Evolutionary conservation across 2,888 invertebrate species (phyloP).

Genomic region (Adelphocoris suturalis): DNA sequence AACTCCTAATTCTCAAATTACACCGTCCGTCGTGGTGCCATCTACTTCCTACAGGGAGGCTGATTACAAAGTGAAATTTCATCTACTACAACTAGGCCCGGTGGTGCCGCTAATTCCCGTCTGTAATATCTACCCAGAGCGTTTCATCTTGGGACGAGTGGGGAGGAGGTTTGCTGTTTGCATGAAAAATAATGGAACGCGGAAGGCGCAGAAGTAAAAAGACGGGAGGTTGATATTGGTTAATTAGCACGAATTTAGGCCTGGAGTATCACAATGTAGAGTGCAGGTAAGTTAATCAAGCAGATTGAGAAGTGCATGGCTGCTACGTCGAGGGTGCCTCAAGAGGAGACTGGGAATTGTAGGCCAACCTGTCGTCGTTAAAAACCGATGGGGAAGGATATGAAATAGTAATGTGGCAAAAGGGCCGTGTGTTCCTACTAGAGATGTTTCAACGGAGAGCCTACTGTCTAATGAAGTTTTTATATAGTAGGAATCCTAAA

Average conservation of each 20-base stretch:
- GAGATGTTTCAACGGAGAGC: neutral
- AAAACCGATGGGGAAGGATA: neutral
- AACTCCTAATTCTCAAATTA: neutral
- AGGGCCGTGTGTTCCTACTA: neutral
- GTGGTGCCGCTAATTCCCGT: slow-evolving; percentile 3
- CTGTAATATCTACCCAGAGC: neutral
- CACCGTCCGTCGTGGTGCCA: neutral
- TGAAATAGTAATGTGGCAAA: slow-evolving; percentile 9
- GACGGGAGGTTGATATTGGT: slow-evolving; percentile 47
- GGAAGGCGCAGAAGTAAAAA: neutral
- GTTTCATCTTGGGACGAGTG: neutral
- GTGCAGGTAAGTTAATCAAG: slow-evolving; percentile 52
- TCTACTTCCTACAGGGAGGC: neutral
- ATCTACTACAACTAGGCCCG: neutral
- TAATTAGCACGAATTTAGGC: slow-evolving; percentile 45
- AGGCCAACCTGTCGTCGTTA: slow-evolving; percentile 15
- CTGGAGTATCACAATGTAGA: slow-evolving; percentile 14
- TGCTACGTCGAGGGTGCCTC: slow-evolving; percentile 5
- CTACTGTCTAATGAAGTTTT: neutral
- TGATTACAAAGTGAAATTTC: slow-evolving; percentile 34
- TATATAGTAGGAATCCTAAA: neutral
- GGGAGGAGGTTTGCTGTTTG: slow-evolving; percentile 1
- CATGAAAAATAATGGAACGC: slow-evolving; percentile 49
- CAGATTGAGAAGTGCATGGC: neutral
- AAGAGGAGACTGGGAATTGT: slow-evolving; percentile 6